Percentiles rank a stretch among this genome's conserved stretches.
Evolutionary conservation across 2,797 vertebrate species (phyloP).

Genomic region (Crenichthys baileyi): DNA sequence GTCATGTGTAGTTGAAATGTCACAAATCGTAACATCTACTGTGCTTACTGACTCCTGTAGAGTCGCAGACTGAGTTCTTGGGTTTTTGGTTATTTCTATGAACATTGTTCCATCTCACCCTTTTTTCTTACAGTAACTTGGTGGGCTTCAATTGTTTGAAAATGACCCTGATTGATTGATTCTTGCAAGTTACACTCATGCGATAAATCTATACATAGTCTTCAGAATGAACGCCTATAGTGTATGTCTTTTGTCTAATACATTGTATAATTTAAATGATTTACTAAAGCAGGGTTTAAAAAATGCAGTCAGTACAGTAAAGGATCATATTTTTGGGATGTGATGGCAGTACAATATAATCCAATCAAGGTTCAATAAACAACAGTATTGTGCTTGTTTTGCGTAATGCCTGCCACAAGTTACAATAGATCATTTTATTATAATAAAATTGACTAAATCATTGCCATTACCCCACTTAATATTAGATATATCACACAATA

Average conservation of each 20-base stretch:
- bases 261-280: not conserved
- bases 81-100: too few relatives aligned
- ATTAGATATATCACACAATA: not conserved
- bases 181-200: not conserved
- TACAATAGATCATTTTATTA: not conserved
- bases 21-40: not conserved
- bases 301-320: not conserved
- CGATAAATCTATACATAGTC: not conserved
- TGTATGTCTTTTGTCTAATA: not conserved
- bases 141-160: too few relatives aligned
- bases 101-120: too few relatives aligned
- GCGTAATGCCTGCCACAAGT: not conserved
- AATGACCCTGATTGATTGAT: not conserved
- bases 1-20: not conserved
- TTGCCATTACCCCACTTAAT: not conserved
- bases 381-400: not conserved
- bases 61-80: too few relatives aligned
- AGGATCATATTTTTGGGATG: not conserved
- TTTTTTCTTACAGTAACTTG: too few relatives aligned
- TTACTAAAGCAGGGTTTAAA: not conserved
- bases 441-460: too few relatives aligned
- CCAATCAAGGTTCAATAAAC: not conserved
- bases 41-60: not conserved
- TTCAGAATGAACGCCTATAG: not conserved
- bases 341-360: not conserved